A percentile compares a stretch with the other conserved stretches of the same genome.
These are phyloP conservation scores for Apomyelois bistriatella DNA, from an alignment of 2,888 invertebrate genomes.

Conservation along the genomic window DNA sequence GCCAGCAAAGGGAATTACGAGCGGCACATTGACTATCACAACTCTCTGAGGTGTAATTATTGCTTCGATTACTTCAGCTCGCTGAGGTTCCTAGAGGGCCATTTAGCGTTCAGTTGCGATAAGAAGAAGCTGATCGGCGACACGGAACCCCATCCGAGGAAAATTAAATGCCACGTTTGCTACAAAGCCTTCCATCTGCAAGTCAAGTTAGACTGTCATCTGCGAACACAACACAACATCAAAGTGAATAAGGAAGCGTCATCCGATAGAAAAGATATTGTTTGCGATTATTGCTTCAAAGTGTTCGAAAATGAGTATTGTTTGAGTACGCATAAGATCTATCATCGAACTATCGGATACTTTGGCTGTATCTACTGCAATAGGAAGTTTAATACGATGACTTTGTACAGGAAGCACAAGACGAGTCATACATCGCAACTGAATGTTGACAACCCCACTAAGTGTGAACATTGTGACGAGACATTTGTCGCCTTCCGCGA, in stretches of 20 bases:
- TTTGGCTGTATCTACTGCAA: conserved; percentile 74
- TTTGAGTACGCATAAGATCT: conserved; percentile 59
- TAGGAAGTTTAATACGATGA: conserved; percentile 72
- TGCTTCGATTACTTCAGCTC: conserved; percentile 71
- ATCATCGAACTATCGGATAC: conserved; percentile 64
- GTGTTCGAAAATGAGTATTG: conserved; percentile 69
- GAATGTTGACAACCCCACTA: conserved; percentile 66
- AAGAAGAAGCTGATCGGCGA: conserved; percentile 67
- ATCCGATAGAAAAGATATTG: conserved; percentile 49
- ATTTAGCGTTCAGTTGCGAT: conserved; percentile 65
- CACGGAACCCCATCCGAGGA: conserved; percentile 60
- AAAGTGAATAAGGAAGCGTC: conserved; percentile 43
- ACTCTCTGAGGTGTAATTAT: conserved; percentile 71
- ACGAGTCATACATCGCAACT: conserved; percentile 63
- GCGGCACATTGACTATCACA: conserved; percentile 73
- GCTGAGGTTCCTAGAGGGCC: conserved; percentile 66
- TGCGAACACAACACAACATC: conserved; percentile 61
- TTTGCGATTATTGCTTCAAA: conserved; percentile 73
- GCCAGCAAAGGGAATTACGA: conserved; percentile 73
- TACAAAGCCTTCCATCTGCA: conserved; percentile 74
- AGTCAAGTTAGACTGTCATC: conserved; percentile 72
- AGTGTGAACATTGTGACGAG: conserved; percentile 76
- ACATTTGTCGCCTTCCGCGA: conserved; percentile 76
- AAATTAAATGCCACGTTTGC: conserved; percentile 66
- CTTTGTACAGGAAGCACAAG: conserved; percentile 73